Percentiles rank a stretch among this genome's conserved stretches.
Evolutionary conservation across 2,888 invertebrate species (phyloP).

Genomic region (Hyalella azteca): DNA sequence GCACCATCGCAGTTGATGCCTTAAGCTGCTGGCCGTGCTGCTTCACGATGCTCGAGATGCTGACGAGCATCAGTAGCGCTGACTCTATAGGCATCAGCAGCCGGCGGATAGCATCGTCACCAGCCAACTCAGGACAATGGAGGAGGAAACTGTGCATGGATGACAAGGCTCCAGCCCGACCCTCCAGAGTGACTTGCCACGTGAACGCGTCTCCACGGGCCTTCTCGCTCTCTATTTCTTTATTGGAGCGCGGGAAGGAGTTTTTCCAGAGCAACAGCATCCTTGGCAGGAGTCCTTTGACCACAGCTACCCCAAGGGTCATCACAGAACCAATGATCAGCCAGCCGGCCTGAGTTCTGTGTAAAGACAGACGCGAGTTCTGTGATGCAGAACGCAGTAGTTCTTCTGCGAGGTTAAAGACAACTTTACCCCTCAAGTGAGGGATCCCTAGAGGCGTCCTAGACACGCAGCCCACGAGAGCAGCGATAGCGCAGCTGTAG

Average conservation of each 20-base stretch:
- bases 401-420: constrained; percentile 97
- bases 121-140: constrained; percentile 85
- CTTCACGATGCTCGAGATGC: constrained; percentile 82
- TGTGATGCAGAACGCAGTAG: constrained; percentile 93
- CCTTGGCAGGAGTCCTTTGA: constrained; percentile 87
- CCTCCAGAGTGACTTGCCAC: constrained; percentile 98
- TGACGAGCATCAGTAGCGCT: constrained; percentile 86
- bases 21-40: constrained; percentile 90
- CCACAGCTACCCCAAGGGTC: constrained; percentile 90
- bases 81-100: constrained; percentile 84
- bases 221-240: constrained; percentile 92
- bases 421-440: constrained; percentile 93
- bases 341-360: constrained; percentile 97
- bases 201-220: constrained; percentile 95
- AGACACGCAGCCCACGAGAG: constrained; percentile 88
- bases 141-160: constrained; percentile 92
- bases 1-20: constrained; percentile 91
- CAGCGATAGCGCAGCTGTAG: constrained; percentile 78
- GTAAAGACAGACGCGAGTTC: constrained; percentile 91
- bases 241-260: constrained; percentile 93
- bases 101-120: constrained; percentile 86
- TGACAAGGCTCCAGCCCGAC: constrained; percentile 92
- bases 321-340: constrained; percentile 94
- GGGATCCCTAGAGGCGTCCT: constrained; percentile 92
- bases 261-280: constrained; percentile 96